phyloP scores from a whole-genome alignment of 2,797 vertebrate genomes.

The Crax fasciolata region DNA sequence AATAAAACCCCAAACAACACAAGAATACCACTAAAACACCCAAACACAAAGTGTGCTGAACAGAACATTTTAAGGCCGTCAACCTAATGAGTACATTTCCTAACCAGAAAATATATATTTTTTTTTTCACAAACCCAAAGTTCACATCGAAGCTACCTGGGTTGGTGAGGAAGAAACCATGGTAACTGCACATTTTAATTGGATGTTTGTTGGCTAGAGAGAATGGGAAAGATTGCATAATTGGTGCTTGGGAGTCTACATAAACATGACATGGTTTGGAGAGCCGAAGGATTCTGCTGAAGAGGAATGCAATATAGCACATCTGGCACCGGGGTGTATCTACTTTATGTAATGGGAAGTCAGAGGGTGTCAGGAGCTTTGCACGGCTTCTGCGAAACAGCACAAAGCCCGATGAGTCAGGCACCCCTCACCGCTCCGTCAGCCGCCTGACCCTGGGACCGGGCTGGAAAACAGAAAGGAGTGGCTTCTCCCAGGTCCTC shows the following conservation, averaged over 20 bases:
- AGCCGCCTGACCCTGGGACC: rapidly evolving
- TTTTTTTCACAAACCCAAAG: neutral
- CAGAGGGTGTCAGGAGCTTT: neutral
- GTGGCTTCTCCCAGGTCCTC: neutral
- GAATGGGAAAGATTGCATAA: conserved; percentile 42
- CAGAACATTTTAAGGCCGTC: neutral
- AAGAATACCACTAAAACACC: neutral
- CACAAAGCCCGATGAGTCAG: neutral
- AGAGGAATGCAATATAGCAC: neutral
- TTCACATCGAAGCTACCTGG: conserved; percentile 19
- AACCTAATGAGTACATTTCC: neutral
- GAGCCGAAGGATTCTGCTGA: neutral
- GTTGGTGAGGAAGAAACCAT: conserved; percentile 52
- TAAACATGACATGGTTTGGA: conserved; percentile 17
- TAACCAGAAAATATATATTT: neutral
- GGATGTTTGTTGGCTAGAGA: conserved; percentile 36
- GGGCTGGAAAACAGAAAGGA: neutral
- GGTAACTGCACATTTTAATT: conserved; percentile 47
- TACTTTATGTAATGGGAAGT: neutral
- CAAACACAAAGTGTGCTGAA: neutral
- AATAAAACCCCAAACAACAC: neutral
- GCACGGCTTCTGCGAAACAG: rapidly evolving
- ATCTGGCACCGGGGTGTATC: neutral
- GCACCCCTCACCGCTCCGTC: neutral
- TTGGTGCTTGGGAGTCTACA: neutral